Base-by-base conservation (phyloP, 2,113 vertebrate species). In the Tympanuchus pallidicinctus region DNA sequence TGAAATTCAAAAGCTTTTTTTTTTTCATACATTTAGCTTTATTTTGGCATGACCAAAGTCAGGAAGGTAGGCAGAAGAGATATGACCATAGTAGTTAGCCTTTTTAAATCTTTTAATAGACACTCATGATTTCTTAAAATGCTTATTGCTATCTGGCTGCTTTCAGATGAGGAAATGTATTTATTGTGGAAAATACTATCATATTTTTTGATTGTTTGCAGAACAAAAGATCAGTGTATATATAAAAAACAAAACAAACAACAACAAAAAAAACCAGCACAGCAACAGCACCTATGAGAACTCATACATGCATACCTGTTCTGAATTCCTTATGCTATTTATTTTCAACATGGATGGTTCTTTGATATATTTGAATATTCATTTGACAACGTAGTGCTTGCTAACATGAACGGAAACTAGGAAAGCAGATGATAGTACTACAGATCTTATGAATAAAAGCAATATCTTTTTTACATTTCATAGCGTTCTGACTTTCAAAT, bases 291-390 rank as follows among this genome's bases (percentile, higher is more conserved):
- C 27, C 80, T 81, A 32, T 60, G 82, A 93, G 12, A 94, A 57
- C 88, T 45, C 79, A 61, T 92, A 86, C 28, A 59, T 78, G 70
- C 64, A 63, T 90, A 63, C 83, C 93, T 90, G 71, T 81, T 94
- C 77, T 94, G 86, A 93, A 95, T 94, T 90, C 89, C 93, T 88
- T 70, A 87, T 93, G 82, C 59, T 91, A 73, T 95, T 81, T 95
- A 76, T 95, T 94, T 95, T 92, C 81, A 89, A 88, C 75, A 83
- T 54, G 73, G 72, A 78, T 91, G 79, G 45, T 95, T 96, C 71
- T 92, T 87, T 91, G 64, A 24, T 2, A 79, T 75, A 42, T 92
- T 89, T 96, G 92, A 96, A 96, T 96, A 92, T 95, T 95, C 92
- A 91, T 94, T 65, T 90, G 60, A 82, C 89, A 94, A 92, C 69